Percentiles rank a stretch among this genome's conserved stretches.
Conservation (phyloP, 1,140 invertebrate genomes). For the Portunus trituberculatus region DNA sequence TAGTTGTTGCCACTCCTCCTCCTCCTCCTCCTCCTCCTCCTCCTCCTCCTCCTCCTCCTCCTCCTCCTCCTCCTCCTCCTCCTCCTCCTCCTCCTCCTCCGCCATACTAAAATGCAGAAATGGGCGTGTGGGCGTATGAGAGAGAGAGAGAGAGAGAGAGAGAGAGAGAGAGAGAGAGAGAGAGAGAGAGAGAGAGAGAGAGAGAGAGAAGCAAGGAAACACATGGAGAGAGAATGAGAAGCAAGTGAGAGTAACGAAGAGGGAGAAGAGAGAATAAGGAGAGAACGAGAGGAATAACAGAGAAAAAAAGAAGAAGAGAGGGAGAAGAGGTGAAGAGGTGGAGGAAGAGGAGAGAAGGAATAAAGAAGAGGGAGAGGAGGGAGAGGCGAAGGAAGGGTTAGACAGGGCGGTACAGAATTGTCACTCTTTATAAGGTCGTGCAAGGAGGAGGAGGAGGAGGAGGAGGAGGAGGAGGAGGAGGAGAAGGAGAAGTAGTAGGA, state of each 20-base stretch:
- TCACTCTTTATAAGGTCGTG: not conserved
- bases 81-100: too few species aligned
- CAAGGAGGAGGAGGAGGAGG: not conserved
- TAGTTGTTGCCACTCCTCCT: too few species aligned
- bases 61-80: too few species aligned
- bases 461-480: not conserved
- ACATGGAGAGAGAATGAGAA: not conserved
- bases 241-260: too few species aligned
- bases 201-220: not conserved
- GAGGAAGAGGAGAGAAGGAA: not conserved
- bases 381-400: not conserved
- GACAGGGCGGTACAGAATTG: not conserved
- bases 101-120: not conserved
- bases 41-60: too few species aligned
- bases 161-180: slow-evolving; percentile 43
- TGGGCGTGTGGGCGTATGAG: not conserved
- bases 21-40: too few species aligned
- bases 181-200: slow-evolving; percentile 38
- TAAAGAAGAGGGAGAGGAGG: not conserved
- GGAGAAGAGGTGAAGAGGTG: not conserved
- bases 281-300: too few species aligned
- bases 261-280: not conserved
- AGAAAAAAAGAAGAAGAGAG: not conserved
- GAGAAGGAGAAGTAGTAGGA: not conserved
- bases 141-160: slow-evolving; percentile 43